A percentile compares a stretch with the other conserved stretches of the same genome.
These are phyloP conservation scores for Bungarus multicinctus DNA, from an alignment of 2,113 vertebrate species.

Conservation along the genomic window DNA sequence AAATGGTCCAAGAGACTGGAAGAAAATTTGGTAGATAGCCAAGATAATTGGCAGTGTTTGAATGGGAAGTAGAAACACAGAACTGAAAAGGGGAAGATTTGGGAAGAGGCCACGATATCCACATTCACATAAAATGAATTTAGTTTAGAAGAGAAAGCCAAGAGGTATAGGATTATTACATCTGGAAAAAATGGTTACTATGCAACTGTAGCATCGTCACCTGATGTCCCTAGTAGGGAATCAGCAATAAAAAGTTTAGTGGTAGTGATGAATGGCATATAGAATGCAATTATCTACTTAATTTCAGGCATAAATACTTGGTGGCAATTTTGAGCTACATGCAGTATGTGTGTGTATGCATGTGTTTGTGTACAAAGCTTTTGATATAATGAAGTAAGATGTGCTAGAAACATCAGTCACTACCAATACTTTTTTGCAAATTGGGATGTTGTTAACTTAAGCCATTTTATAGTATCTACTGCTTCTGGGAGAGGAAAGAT, in stretches of 20 bases:
- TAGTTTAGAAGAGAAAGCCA: background rate
- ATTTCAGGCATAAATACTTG: background rate
- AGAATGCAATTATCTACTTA: background rate
- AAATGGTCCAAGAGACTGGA: background rate
- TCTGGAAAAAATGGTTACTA: background rate
- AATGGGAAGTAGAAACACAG: background rate
- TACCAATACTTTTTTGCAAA: background rate
- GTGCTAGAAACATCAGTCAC: background rate
- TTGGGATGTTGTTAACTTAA: background rate
- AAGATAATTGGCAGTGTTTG: background rate
- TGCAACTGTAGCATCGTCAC: background rate
- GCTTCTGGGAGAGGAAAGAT: constrained; percentile 23
- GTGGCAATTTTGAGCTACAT: too few relatives aligned
- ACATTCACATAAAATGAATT: too few relatives aligned
- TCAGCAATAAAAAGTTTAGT: background rate
- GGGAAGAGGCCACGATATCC: background rate
- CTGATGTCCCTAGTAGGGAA: background rate
- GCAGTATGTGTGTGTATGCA: too few relatives aligned
- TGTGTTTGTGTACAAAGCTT: background rate
- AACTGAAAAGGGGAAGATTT: background rate
- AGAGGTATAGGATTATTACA: background rate
- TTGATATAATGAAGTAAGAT: background rate
- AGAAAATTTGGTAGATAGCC: background rate
- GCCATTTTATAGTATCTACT: constrained; percentile 22
- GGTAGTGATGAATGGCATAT: background rate